These are phyloP conservation scores for Polylopha cassiicola DNA, from an alignment of 2,888 invertebrate genomes.

Conservation along the genomic window DNA sequence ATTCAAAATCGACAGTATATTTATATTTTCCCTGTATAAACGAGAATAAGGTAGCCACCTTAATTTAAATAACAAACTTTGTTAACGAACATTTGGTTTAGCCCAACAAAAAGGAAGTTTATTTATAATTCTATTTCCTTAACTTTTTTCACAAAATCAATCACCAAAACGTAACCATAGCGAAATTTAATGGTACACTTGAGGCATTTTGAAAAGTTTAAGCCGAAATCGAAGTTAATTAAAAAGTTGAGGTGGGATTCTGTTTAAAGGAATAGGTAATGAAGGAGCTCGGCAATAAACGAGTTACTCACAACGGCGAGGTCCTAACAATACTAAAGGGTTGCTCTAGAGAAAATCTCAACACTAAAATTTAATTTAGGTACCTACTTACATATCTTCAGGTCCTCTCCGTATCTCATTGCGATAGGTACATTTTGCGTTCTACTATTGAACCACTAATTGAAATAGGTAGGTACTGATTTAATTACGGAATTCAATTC, in stretches of 20 bases:
- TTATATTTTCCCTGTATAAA: no score
- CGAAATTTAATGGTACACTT: slow-evolving; percentile 32
- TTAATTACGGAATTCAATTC: no score
- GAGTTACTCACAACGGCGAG: no score
- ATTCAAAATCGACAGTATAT: no score
- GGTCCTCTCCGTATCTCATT: no score
- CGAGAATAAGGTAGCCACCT: background rate
- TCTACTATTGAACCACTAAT: no score
- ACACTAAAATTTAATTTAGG: no score
- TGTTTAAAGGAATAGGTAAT: slow-evolving; percentile 33
- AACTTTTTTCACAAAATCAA: slow-evolving; percentile 27
- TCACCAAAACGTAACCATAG: slow-evolving; percentile 29
- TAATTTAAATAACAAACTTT: slow-evolving; percentile 10
- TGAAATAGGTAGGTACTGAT: no score
- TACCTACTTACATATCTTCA: no score
- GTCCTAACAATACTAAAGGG: no score
- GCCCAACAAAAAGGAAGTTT: slow-evolving; percentile 4
- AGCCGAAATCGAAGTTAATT: slow-evolving; percentile 44
- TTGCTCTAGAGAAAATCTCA: no score
- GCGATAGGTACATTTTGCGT: no score
- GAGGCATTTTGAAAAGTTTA: slow-evolving; percentile 33
- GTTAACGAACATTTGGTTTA: slow-evolving; percentile 18
- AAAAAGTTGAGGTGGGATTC: slow-evolving; percentile 41
- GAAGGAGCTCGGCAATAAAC: slow-evolving; percentile 25
- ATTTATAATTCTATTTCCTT: background rate